These are phyloP conservation scores for Metacarcinus magister DNA, from an alignment of 2,888 invertebrate species.

Conservation along the genomic window DNA sequence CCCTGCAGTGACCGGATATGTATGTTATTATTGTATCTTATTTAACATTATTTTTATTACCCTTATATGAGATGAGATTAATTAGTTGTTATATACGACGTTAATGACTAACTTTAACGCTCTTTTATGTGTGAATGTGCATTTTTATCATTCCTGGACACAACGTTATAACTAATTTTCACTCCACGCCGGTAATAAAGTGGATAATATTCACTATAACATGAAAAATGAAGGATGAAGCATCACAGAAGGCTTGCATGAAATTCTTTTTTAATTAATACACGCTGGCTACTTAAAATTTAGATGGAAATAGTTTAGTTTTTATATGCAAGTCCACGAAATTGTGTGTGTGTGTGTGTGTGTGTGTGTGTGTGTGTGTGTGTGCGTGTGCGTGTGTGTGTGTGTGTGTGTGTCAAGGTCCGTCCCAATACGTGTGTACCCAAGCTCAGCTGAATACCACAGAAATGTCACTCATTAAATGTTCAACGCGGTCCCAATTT, in stretches of 20 bases:
- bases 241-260: neutral
- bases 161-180: no score
- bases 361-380: slow-evolving; percentile 26
- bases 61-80: no score
- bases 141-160: no score
- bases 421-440: slow-evolving; percentile 34
- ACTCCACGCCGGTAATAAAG: neutral
- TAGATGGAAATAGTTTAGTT: neutral
- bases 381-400: slow-evolving; percentile 55
- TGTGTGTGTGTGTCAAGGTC: slow-evolving; percentile 53
- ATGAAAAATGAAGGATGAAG: neutral
- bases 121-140: no score
- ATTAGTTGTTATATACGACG: no score
- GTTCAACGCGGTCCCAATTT: no score
- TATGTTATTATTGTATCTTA: neutral
- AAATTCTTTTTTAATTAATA: neutral
- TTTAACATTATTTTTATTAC: neutral
- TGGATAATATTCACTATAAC: neutral
- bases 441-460: neutral
- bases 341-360: slow-evolving; percentile 1
- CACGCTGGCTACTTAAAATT: neutral
- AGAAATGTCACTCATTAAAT: neutral
- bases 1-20: neutral
- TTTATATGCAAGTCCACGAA: neutral
- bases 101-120: no score